These are phyloP conservation scores for Polydesmus complanatus DNA, from an alignment of 2,888 invertebrate genomes.

Conservation along the genomic window DNA sequence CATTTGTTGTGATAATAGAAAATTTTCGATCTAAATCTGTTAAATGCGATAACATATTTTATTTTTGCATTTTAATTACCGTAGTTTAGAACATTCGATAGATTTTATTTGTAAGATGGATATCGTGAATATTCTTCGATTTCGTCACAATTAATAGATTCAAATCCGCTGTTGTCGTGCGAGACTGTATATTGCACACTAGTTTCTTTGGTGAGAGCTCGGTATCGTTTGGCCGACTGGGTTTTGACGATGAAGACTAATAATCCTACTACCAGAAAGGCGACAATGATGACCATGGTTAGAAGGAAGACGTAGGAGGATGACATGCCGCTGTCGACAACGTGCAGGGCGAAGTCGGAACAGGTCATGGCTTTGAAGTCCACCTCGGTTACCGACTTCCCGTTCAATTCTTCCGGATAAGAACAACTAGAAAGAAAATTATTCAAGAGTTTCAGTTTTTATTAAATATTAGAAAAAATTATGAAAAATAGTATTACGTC, in stretches of 20 bases:
- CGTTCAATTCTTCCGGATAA: background rate
- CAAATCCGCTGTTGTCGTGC: no score
- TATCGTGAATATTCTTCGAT: background rate
- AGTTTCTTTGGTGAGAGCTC: no score
- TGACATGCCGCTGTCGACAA: background rate
- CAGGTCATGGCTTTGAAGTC: background rate
- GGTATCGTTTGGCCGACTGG: background rate
- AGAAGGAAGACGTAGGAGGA: background rate
- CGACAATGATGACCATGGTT: background rate
- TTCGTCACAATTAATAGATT: background rate
- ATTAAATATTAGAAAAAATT: background rate
- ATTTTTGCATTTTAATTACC: no score
- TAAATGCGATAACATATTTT: no score
- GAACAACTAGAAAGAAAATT: background rate
- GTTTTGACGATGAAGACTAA: background rate
- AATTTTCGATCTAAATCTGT: no score
- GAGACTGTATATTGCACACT: no score
- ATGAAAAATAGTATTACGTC: no score
- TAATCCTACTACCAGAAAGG: background rate
- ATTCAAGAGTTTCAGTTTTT: background rate
- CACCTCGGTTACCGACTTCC: background rate
- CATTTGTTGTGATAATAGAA: no score
- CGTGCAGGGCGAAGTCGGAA: background rate
- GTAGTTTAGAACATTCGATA: no score
- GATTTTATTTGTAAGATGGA: no score